A percentile compares a stretch with the other conserved stretches of the same genome.
Evolutionary conservation across 2,113 vertebrate genomes (phyloP).

Genomic region (Holacanthus passer): DNA sequence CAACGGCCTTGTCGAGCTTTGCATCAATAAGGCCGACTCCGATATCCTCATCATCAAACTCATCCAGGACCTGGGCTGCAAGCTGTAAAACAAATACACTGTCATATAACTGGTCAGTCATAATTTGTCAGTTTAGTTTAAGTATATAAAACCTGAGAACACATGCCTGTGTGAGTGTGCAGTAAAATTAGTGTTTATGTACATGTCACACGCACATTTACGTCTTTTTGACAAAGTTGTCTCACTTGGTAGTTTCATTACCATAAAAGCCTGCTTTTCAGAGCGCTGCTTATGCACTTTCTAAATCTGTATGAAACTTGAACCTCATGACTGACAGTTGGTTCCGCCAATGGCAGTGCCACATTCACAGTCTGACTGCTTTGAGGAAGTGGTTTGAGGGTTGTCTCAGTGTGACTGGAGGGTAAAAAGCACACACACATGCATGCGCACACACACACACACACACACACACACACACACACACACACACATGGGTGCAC

Average conservation of each 20-base stretch:
- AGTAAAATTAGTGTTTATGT: neutral
- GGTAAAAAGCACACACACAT: conserved; percentile 28
- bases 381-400: conserved; percentile 58
- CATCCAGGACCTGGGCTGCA: conserved; percentile 92
- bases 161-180: neutral
- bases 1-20: conserved; percentile 88
- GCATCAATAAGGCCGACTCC: conserved; percentile 91
- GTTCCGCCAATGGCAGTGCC: conserved; percentile 68
- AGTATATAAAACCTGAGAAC: neutral
- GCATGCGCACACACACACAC: neutral
- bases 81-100: conserved; percentile 82
- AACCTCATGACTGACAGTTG: conserved; percentile 78
- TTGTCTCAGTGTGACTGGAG: conserved; percentile 51
- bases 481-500: neutral
- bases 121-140: neutral
- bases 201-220: neutral
- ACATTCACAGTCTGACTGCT: conserved; percentile 38
- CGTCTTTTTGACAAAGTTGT: conserved; percentile 46
- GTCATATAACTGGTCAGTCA: conserved; percentile 13
- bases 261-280: conserved; percentile 83
- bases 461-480: neutral
- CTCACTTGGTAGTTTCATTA: conserved; percentile 63
- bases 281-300: conserved; percentile 81
- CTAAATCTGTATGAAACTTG: conserved; percentile 85
- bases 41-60: conserved; percentile 91